These are phyloP conservation scores for Tauraco hartlaubi DNA, from an alignment of 2,797 vertebrate genomes.

Conservation along the genomic window DNA sequence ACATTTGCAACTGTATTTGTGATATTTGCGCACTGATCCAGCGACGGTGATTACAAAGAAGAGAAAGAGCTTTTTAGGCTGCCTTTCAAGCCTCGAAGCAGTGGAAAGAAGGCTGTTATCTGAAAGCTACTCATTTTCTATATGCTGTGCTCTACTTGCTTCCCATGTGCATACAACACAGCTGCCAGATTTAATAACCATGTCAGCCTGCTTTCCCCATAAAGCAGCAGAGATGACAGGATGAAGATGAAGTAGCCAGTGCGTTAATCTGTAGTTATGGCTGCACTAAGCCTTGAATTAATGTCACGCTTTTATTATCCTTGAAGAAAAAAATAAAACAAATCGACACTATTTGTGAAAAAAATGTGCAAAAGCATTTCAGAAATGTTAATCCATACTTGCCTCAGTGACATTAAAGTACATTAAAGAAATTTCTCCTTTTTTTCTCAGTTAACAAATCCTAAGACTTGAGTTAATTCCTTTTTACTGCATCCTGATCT, in stretches of 20 bases:
- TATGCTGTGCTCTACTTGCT: constrained; percentile 62
- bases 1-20: constrained; percentile 67
- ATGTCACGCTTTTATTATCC: constrained; percentile 5
- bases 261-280: constrained; percentile 31
- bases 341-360: neutral
- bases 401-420: neutral
- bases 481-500: neutral
- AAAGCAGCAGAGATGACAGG: constrained; percentile 61
- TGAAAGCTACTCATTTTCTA: constrained; percentile 69
- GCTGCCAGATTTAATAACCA: constrained; percentile 79
- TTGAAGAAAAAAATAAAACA: neutral
- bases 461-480: neutral
- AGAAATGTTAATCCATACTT: constrained; percentile 5
- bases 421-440: neutral
- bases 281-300: constrained; percentile 39
- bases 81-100: constrained; percentile 51
- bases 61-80: constrained; percentile 38
- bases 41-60: constrained; percentile 14
- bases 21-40: constrained; percentile 44
- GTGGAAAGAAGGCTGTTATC: constrained; percentile 50
- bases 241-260: constrained; percentile 47
- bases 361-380: neutral
- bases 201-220: constrained; percentile 66
- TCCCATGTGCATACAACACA: constrained; percentile 68
- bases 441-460: neutral